Base-by-base conservation (phyloP, 1,140 invertebrate genomes). In the Drosophila sulfurigaster region DNA sequence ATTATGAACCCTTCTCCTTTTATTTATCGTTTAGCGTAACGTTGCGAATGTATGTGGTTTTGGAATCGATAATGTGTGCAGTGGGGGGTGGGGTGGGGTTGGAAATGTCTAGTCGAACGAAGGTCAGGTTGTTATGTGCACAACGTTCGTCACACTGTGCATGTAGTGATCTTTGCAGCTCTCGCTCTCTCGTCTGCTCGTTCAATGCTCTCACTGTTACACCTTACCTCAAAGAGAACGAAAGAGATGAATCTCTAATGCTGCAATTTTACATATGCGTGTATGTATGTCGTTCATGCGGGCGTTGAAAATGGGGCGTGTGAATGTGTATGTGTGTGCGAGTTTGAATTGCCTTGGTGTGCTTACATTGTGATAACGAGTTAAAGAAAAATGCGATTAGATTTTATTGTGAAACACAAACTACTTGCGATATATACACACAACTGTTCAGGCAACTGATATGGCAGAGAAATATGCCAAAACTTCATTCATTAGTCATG, bases 391-490 rank as follows among this genome's bases (percentile, higher is more conserved):
- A 74, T 75, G 74, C 56, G 83, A 87, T 87, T 87, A 87, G 83
- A 87, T 87, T 87, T 83, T 78, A 83, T 80, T 76, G 77, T 68
- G 81, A 49, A 81, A 69, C 64, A 72, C 58, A 65, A 63, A 68
- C 65, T 58, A 72, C 3, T 16, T 35, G 2, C 13, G 20, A 25
- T 51, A 38, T 52, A 28, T 32, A 70, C 11, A 28, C 32, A 41
- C 32, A 70, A 43, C 38, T 43, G 3, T 43, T 43, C 11, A 13
- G n/a, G 41, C 28, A 57, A 45, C 56, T 68, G 71, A 74, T 74
- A 59, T 67, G 11, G 38, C 13, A 28, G n/a, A 60, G n/a, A 63
- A 63, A 54, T 66, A 43, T 72, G 43, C 45, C 38, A 51, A 63
- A 75, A 58, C 49, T 59, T 58, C 30, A 65, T 59, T 75, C 60